Base-by-base conservation (phyloP, 2,113 vertebrate genomes). In the Eulemur rufifrons region DNA sequence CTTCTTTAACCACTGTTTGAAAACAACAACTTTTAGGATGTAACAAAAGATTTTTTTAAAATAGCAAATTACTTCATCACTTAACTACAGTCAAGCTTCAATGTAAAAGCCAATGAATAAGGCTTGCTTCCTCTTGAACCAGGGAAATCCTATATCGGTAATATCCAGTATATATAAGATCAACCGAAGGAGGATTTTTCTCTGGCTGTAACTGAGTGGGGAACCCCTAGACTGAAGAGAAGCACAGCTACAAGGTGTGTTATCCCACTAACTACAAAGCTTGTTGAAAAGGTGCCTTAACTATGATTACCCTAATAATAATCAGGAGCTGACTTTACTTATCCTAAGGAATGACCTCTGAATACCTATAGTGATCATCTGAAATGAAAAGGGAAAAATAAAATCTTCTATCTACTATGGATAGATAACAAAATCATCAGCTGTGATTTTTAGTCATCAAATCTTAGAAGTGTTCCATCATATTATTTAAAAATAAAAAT, bases 1-100 rank as follows among this genome's bases (percentile, higher is more conserved):
- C 94, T 99, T 99, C 98, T 99, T 99, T 98, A 99, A 98, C 99
- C 99, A 99, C 99, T 99, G 96, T 97, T 7, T 97, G 45, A 86
- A 97, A 96, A 95, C 47, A 95, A 94, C 23, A 96, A 96, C 59
- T 69, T n/a, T 97, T 93, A 97, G 76, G 71, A 42, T 66, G 77
- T 77, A 97, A 94, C 20, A 95, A 92, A 94, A 91, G 45, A 68
- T 63, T 97, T 95, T 95, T 37, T 42, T 80, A 68, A 89, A 15
- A 95, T 1, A 95, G 47, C 29, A 91, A 91, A 74, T 86, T 63
- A 89, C 14, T 89, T 94, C 47, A 93, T 61, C 52, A 96, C 18
- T 68, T 86, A 84, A 91, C 39, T 94, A 74, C 1, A 82, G 39
- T 42, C 13, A 93, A 92, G 7, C 5, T 42, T 83, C 91, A 91